Evolutionary conservation across 2,797 vertebrate genomes (phyloP).

Genomic region (Petrocephalus schoutedeni): DNA sequence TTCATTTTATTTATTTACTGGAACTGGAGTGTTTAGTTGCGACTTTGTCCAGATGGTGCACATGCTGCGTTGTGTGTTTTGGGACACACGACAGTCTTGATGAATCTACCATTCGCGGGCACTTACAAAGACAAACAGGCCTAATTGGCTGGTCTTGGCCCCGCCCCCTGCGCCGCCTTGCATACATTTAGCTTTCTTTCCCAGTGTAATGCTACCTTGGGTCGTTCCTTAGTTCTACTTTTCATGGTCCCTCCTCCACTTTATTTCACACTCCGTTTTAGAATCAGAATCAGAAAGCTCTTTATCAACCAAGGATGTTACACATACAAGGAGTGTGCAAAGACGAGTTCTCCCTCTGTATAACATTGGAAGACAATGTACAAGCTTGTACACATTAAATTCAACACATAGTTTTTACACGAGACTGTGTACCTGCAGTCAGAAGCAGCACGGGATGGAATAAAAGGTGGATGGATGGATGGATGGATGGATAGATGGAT

Average conservation of each 20-base stretch:
- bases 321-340: background rate
- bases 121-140: constrained; percentile 23
- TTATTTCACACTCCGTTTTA: background rate
- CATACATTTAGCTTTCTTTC: background rate
- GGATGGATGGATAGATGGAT: no score
- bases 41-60: constrained; percentile 19
- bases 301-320: background rate
- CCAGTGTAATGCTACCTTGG: background rate
- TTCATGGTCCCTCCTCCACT: background rate
- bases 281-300: background rate
- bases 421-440: background rate
- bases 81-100: background rate
- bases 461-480: background rate
- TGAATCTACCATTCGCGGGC: background rate
- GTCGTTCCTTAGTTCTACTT: background rate
- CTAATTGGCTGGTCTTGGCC: background rate
- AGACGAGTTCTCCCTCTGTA: background rate
- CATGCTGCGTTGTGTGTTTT: background rate
- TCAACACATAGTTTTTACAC: background rate
- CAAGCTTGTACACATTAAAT: background rate
- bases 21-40: constrained; percentile 15
- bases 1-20: background rate
- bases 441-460: background rate
- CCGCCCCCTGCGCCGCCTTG: background rate
- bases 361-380: background rate